Conservation (phyloP, 1,140 invertebrate genomes). For the Artemia franciscana region DNA sequence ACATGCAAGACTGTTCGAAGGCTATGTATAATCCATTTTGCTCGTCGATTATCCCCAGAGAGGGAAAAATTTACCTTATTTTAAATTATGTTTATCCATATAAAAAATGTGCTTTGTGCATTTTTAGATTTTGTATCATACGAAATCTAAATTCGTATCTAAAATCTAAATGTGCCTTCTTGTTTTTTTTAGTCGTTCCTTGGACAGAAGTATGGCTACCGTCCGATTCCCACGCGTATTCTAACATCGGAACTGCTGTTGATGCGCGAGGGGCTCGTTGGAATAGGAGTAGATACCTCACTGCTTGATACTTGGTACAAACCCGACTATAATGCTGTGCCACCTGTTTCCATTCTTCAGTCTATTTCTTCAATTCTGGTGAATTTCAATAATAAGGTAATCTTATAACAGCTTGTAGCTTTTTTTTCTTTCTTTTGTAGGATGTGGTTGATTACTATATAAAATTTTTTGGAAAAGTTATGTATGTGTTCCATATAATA, state of each 20-base stretch:
- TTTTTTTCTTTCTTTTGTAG: no score
- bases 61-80: no score
- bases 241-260: constrained; percentile 69
- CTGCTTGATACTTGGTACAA: constrained; percentile 85
- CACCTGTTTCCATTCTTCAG: constrained; percentile 73
- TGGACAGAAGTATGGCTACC: constrained; percentile 93
- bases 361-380: constrained; percentile 89
- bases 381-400: constrained; percentile 96
- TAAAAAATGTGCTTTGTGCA: neutral
- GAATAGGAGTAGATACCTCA: constrained; percentile 52
- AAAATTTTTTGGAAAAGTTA: no score
- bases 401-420: no score
- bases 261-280: constrained; percentile 52
- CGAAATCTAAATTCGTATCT: neutral
- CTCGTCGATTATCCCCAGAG: no score
- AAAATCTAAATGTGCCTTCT: neutral
- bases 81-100: neutral
- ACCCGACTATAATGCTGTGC: constrained; percentile 84
- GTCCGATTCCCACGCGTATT: constrained; percentile 87
- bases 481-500: no score
- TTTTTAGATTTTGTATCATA: neutral
- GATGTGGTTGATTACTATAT: no score
- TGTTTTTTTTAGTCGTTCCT: constrained; percentile 46
- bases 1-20: no score
- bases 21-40: no score